Evolutionary conservation across 2,113 vertebrate genomes (phyloP).

Genomic region (Myrmecobius fasciatus): DNA sequence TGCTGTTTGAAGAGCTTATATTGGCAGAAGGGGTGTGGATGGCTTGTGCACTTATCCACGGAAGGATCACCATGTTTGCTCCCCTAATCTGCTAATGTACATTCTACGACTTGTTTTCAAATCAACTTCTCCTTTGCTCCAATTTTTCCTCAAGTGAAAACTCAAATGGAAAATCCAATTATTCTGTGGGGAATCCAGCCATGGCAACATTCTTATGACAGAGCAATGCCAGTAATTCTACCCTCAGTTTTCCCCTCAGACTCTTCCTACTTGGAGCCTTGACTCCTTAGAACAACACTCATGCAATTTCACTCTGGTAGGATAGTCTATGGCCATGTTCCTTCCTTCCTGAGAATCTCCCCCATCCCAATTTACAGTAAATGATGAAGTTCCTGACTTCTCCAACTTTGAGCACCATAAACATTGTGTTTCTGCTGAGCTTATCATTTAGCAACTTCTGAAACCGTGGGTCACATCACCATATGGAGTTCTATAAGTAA

Average conservation of each 20-base stretch:
- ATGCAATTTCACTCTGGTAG: background rate
- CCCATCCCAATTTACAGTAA: background rate
- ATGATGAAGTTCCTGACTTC: background rate
- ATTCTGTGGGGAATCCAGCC: background rate
- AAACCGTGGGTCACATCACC: too few relatives aligned
- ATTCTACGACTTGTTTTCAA: background rate
- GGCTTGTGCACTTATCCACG: background rate
- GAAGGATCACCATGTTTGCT: background rate
- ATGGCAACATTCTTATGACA: background rate
- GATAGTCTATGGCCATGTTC: background rate
- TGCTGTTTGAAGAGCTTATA: background rate
- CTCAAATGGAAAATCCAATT: background rate
- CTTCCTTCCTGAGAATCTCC: background rate
- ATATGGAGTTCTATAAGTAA: too few relatives aligned
- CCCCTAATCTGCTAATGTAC: background rate
- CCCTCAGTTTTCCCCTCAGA: background rate
- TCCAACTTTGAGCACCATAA: background rate
- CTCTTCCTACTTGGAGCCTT: background rate
- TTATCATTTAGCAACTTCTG: background rate
- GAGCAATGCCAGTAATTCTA: background rate
- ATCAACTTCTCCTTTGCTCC: background rate
- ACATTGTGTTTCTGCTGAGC: background rate
- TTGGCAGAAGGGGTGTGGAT: background rate
- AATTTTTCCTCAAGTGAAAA: background rate
- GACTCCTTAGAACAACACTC: background rate